phyloP scores from a whole-genome alignment of 2,797 vertebrate genomes.

The Catamblyrhynchus diadema region DNA sequence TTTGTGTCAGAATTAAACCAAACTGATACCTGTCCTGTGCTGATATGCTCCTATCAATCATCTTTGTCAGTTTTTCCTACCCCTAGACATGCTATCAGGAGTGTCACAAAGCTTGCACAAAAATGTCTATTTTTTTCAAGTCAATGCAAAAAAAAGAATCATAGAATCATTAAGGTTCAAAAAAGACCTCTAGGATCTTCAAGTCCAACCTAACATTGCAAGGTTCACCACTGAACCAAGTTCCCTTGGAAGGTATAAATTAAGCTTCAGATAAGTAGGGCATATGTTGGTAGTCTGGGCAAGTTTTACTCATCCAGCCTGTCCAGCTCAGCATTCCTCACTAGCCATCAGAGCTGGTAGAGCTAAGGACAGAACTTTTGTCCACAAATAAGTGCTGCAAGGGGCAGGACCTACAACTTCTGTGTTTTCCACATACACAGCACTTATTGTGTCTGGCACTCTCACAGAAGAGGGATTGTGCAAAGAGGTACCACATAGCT shows the following conservation, averaged over 20 bases:
- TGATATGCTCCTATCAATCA: background rate
- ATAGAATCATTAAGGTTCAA: background rate
- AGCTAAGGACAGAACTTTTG: background rate
- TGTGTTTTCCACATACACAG: background rate
- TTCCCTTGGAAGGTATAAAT: background rate
- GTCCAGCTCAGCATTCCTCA: background rate
- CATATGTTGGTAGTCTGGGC: background rate
- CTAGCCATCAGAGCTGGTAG: background rate
- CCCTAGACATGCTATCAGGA: background rate
- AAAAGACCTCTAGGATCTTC: background rate
- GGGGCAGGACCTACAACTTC: background rate
- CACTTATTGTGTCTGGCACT: background rate
- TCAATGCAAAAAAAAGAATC: background rate
- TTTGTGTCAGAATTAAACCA: background rate
- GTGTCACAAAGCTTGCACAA: background rate
- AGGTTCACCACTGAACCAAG: background rate
- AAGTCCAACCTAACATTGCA: rapidly evolving
- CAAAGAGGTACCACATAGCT: rapidly evolving
- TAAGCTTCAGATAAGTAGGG: background rate
- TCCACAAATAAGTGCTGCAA: background rate
- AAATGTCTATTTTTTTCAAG: background rate
- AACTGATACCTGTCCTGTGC: background rate
- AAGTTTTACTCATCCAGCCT: background rate
- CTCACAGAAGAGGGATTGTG: background rate
- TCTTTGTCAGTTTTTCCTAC: background rate